A percentile compares a stretch with the other conserved stretches of the same genome.
phyloP scores from a whole-genome alignment of 92 coral and sea anemone genomes.

The Pocillopora grandis region DNA sequence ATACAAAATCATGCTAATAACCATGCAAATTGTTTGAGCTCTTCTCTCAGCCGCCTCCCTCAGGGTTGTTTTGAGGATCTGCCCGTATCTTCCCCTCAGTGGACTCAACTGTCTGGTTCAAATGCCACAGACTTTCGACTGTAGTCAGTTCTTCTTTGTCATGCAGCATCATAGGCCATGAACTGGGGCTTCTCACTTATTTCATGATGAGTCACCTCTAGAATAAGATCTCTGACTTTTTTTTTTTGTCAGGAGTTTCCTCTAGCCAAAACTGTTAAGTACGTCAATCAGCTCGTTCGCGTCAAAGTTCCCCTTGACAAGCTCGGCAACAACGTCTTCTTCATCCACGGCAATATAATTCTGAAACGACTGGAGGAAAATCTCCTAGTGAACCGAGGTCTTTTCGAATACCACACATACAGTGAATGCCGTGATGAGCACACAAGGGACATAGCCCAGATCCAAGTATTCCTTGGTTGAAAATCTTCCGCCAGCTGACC shows the following conservation, averaged over 20 bases:
- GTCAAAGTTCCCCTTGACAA: slow-evolving; percentile 27
- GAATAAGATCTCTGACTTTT: slow-evolving; percentile 7
- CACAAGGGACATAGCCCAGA: slow-evolving; percentile 35
- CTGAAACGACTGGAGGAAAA: slow-evolving; percentile 1
- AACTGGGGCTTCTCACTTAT: slow-evolving; percentile 47
- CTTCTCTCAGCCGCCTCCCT: slow-evolving; percentile 16
- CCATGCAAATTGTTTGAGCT: no score
- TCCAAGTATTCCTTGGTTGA: slow-evolving; percentile 35
- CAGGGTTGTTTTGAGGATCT: slow-evolving; percentile 8
- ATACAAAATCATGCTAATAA: no score
- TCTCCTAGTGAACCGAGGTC: slow-evolving; percentile 1
- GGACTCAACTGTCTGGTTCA: slow-evolving; percentile 12
- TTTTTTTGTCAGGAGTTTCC: slow-evolving; percentile 14
- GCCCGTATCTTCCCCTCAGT: slow-evolving; percentile 24
- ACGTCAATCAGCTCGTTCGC: slow-evolving; percentile 38
- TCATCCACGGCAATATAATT: slow-evolving; percentile 30
- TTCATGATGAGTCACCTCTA: slow-evolving; percentile 45
- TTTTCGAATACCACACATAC: slow-evolving; percentile 23
- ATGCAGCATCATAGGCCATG: slow-evolving; percentile 5
- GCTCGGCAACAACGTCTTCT: slow-evolving; percentile 23
- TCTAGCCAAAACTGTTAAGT: slow-evolving; percentile 33
- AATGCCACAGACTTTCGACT: neutral
- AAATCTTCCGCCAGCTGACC: slow-evolving; percentile 47
- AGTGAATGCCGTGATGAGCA: slow-evolving; percentile 40
- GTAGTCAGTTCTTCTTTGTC: slow-evolving; percentile 7